phyloP scores from a whole-genome alignment of 2,888 invertebrate genomes.

The Calameuta idolon region DNA sequence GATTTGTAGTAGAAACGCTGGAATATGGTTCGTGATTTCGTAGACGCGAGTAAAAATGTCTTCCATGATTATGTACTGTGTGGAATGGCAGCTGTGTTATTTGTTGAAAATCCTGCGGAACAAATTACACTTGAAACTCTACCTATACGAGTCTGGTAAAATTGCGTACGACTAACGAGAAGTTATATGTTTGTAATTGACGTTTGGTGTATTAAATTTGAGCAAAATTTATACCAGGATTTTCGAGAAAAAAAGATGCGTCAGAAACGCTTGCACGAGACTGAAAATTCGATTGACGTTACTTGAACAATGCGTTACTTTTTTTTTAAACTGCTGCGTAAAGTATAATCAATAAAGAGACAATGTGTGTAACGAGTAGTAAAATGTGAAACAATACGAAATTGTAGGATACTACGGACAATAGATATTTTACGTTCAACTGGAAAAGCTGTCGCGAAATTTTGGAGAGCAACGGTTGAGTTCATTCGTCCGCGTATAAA shows the following conservation, averaged over 20 bases:
- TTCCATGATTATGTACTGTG: neutral
- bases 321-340: neutral
- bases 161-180: neutral
- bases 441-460: neutral
- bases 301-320: neutral
- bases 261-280: neutral
- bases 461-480: neutral
- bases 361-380: neutral
- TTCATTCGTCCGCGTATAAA: neutral
- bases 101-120: neutral
- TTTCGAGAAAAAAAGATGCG: neutral
- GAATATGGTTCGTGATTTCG: neutral
- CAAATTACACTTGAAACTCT: neutral
- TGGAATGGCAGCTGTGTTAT: neutral
- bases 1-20: neutral
- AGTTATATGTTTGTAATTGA: neutral
- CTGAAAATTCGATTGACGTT: neutral
- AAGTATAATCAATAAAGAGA: neutral
- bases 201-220: neutral
- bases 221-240: neutral
- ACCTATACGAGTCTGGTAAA: neutral
- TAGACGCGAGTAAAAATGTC: neutral
- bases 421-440: neutral
- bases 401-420: neutral
- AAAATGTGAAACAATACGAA: neutral